These are phyloP conservation scores for Ochropleura plecta DNA, from an alignment of 2,888 invertebrate species.

Conservation along the genomic window DNA sequence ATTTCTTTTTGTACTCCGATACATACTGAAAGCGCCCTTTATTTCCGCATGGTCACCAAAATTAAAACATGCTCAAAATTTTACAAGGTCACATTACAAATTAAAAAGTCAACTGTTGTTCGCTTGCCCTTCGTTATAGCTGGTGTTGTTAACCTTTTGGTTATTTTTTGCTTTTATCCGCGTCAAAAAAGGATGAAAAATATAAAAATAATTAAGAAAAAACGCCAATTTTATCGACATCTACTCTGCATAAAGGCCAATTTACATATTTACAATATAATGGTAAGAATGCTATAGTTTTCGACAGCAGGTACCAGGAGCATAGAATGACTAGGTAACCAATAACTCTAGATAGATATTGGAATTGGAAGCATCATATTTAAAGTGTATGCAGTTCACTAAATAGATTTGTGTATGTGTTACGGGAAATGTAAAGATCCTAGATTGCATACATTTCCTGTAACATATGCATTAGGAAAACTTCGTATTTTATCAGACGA, in stretches of 20 bases:
- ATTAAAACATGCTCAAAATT: slow-evolving; percentile 23
- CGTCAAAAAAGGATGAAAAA: slow-evolving; percentile 7
- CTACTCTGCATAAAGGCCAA: neutral
- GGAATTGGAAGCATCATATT: no score
- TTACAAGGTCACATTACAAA: slow-evolving; percentile 29
- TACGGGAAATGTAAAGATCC: no score
- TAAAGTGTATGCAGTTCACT: no score
- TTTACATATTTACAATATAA: neutral
- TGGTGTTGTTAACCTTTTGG: slow-evolving; percentile 50
- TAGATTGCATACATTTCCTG: no score
- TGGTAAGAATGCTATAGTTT: neutral
- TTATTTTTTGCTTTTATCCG: slow-evolving; percentile 1
- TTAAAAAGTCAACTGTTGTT: slow-evolving; percentile 24
- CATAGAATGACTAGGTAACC: no score
- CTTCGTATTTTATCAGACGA: no score
- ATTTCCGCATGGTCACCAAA: slow-evolving; percentile 7
- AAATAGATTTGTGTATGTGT: no score
- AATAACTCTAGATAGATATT: no score
- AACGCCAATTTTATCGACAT: neutral
- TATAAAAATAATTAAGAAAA: neutral
- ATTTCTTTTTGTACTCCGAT: neutral
- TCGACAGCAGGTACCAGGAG: neutral
- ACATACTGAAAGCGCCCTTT: slow-evolving; percentile 6
- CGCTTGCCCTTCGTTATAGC: slow-evolving; percentile 32
- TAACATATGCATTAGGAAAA: no score